These are phyloP conservation scores for Peromyscus aztecus DNA, from an alignment of 2,797 vertebrate genomes.

Conservation along the genomic window DNA sequence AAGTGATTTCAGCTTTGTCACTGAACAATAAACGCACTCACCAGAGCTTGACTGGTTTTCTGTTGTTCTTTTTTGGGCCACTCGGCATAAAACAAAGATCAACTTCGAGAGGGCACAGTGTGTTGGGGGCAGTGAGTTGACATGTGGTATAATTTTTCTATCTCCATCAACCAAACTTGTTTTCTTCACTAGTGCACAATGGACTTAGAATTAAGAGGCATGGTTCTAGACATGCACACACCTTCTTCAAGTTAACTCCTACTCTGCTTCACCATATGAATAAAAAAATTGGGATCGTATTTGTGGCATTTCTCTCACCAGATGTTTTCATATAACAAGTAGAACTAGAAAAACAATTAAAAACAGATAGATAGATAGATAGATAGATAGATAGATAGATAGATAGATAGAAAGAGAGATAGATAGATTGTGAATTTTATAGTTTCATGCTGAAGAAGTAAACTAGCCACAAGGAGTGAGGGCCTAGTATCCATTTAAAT, in stretches of 20 bases:
- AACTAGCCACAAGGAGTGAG: not conserved
- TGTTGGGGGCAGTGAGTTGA: not conserved
- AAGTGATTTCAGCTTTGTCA: slow-evolving; percentile 75
- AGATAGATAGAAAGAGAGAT: not conserved
- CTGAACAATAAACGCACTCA: slow-evolving; percentile 70
- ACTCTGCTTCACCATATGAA: accelerated
- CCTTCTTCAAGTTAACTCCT: not conserved
- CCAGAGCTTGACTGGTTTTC: slow-evolving; percentile 47
- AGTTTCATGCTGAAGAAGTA: not conserved
- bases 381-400: no score
- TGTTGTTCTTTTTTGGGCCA: slow-evolving; percentile 55
- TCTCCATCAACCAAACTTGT: not conserved
- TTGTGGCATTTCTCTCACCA: not conserved
- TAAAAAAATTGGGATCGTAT: not conserved
- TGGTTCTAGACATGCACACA: not conserved
- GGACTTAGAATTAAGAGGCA: not conserved
- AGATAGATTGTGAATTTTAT: not conserved
- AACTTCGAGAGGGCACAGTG: not conserved
- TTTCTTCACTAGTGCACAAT: not conserved
- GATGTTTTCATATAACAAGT: not conserved
- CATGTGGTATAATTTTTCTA: not conserved
- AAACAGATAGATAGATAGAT: not conserved
- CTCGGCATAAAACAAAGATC: slow-evolving; percentile 46
- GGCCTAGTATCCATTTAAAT: not conserved
- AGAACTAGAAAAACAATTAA: not conserved